A percentile compares a stretch with the other conserved stretches of the same genome.
These are phyloP conservation scores for Willisornis vidua DNA, from an alignment of 2,113 vertebrate species.

Conservation along the genomic window DNA sequence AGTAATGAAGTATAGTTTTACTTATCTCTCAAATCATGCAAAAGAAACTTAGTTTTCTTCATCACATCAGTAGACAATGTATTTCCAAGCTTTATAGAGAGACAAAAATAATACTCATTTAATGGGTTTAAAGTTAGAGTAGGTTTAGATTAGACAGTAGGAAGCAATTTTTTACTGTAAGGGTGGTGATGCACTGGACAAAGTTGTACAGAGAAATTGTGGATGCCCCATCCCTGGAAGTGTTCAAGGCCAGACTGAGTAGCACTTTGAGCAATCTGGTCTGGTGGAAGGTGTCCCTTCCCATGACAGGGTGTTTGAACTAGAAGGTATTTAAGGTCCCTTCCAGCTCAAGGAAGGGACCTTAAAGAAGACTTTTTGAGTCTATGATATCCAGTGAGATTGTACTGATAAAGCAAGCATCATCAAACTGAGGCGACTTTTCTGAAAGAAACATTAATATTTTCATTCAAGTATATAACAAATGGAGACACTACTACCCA, in stretches of 20 bases:
- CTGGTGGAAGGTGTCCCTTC: background rate
- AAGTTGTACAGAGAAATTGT: background rate
- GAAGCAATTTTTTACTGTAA: background rate
- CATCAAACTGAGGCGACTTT: background rate
- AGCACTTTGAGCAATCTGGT: background rate
- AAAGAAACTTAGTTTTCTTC: background rate
- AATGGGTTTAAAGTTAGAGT: background rate
- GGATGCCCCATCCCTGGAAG: background rate
- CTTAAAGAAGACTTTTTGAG: background rate
- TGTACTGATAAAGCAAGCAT: background rate
- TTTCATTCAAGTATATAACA: background rate
- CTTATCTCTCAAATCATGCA: background rate
- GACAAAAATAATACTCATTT: background rate
- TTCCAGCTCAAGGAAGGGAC: background rate
- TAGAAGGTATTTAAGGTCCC: background rate
- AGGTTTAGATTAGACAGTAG: background rate
- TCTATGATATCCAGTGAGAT: background rate
- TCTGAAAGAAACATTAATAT: background rate
- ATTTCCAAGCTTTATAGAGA: background rate
- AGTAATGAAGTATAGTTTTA: background rate
- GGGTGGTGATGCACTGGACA: background rate
- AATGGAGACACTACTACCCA: background rate
- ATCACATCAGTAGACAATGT: background rate
- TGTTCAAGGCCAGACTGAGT: background rate
- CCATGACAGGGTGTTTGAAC: background rate